Base-by-base conservation (phyloP, 1,140 invertebrate genomes). In the Calliphora vicina region DNA sequence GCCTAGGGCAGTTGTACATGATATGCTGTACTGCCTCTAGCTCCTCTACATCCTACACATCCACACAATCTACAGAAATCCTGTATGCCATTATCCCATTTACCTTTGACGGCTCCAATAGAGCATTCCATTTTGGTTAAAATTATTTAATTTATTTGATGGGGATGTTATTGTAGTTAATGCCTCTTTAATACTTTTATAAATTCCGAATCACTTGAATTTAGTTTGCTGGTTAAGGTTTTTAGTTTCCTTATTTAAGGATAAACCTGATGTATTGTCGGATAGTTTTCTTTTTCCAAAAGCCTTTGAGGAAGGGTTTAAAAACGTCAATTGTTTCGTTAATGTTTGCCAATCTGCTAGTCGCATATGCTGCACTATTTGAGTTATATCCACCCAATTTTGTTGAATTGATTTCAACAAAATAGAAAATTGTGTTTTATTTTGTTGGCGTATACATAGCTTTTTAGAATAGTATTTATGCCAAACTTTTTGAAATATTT, bases 141-240 rank as follows among this genome's bases (percentile, higher is more conserved):
- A 85, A 26, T 83, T 74, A 25, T 85, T n/a, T 35, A 86, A 35
- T 45, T 82, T 67, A 80, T 84, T 86, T 12, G 84, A 80, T 15
- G 85, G 84, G 10, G 85, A 57, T 15, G 8, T n/a, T 23, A n/a
- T 12, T 23, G 8, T 2, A 12, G 1, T 9, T 50, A 23, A 25
- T 50, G 9, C 17, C 6, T 15, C 29, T 80, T 80, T 10, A 80
- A 80, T 50, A 12, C 50, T 43, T 45, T 43, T 8, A 80, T 50
- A 45, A 50, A 25, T n/a, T 43, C 8, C 17, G 12, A 12, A 80
- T 80, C 20, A 8, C 20, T 50, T 1, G 1, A 80, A n/a, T 23
- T 12, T 23, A 5, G 2, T 45, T 57, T n/a, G n/a, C n/a, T n/a
- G n/a, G n/a, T n/a, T n/a, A n/a, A n/a, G n/a, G n/a, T n/a, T 43